These are phyloP conservation scores for Phyllotreta striolata DNA, from an alignment of 2,888 invertebrate genomes.

Conservation along the genomic window DNA sequence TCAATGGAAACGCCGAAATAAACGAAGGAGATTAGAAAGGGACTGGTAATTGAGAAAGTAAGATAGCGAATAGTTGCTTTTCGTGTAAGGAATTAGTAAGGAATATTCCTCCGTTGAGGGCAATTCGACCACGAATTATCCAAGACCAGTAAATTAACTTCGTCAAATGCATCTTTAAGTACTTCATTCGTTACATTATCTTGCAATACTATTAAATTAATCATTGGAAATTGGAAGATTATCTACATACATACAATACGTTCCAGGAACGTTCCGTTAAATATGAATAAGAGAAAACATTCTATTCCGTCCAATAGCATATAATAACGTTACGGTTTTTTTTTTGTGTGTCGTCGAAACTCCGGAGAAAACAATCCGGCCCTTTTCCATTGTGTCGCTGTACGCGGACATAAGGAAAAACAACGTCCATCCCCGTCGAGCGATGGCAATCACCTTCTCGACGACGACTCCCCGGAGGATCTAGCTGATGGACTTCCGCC, in stretches of 20 bases:
- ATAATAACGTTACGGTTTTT: conserved; percentile 26
- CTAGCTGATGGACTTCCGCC: conserved; percentile 59
- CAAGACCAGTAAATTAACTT: conserved; percentile 21
- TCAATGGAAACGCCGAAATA: conserved; percentile 27
- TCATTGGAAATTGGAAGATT: too few species aligned
- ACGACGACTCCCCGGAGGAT: conserved; percentile 52
- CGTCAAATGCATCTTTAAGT: conserved; percentile 56
- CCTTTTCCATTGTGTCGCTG: conserved; percentile 25
- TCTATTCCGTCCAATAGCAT: not conserved
- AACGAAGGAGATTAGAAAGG: conserved; percentile 29
- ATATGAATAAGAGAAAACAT: conserved; percentile 57
- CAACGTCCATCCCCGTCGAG: conserved; percentile 55
- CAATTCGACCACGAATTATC: conserved; percentile 7
- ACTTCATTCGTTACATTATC: too few species aligned
- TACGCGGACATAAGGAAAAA: conserved; percentile 57
- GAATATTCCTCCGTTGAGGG: conserved; percentile 2
- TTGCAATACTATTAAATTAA: not conserved
- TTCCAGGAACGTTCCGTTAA: conserved; percentile 45
- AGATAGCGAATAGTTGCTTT: conserved; percentile 19
- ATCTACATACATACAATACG: too few species aligned
- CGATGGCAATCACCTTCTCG: conserved; percentile 59
- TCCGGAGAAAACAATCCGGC: conserved; percentile 5
- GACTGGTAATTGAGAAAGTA: conserved; percentile 7
- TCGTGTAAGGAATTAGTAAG: conserved; percentile 13
- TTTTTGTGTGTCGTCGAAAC: conserved; percentile 14